Base-by-base conservation (phyloP, 1,140 invertebrate genomes). In the Ostrea denselamellosa region DNA sequence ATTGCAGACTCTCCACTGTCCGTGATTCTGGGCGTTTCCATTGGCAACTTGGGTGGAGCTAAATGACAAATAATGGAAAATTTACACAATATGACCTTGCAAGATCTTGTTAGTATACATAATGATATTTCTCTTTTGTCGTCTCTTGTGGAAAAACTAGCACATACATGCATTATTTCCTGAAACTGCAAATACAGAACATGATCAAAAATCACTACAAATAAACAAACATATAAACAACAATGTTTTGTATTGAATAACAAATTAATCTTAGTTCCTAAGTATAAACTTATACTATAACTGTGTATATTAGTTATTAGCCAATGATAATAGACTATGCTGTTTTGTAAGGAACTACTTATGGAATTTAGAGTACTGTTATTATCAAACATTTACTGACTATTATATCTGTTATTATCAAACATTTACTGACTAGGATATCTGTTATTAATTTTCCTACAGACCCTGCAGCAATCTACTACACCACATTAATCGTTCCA, bases 11-110 rank as follows among this genome's bases (percentile, higher is more conserved):
- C 96, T 8, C 97, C 96, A 85, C 97, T 97, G 97, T 99, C 98
- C 12, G 97, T 96, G 9, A 99, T 98, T 90, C 97, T 97, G 2
- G 98, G 98, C 86, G 96, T 96, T 92, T 99, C 98, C 8, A 97
- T 92, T 28, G 93, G 93, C 22, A 94, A 86, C 71, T 92, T 96
- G 0, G 99, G 94, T 0, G 98, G 97, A 91, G 98, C 96, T 8
- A 97, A 97, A 62, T 97, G 82, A 87, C 34, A 44, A 44, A 44
- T 44, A 44, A 44, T 1, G 34, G 34, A 44, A 1, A 44, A 44
- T 44, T 44, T 44, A 44, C 34, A 44, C 34, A 44, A 44, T 44
- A 44, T 44, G 34, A 44, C 5, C 34, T 1, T 44, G 34, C 34
- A 44, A 44, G 34, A 44, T 44, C 34, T 44, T 44, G 34, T 44